Percentiles rank a stretch among this genome's conserved stretches.
Conservation (phyloP, 2,888 invertebrate species). For the Kryphioiulus occultus region DNA sequence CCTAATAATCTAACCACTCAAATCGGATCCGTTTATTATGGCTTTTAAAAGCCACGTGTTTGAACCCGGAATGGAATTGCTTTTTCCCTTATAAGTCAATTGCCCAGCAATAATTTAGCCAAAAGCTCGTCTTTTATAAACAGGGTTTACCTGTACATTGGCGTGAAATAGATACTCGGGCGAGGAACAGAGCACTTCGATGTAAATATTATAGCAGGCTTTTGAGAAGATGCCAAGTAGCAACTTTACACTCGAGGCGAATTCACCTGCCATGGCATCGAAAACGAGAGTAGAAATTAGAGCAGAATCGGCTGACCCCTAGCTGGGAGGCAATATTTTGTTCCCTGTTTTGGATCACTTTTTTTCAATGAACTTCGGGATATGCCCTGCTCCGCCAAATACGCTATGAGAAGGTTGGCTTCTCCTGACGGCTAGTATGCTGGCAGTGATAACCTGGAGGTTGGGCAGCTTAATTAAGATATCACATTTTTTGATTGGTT, state of each 20-base stretch:
- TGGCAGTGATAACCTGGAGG: too few species aligned
- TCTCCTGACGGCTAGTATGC: too few species aligned
- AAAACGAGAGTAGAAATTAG: neutral
- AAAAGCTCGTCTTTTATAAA: neutral
- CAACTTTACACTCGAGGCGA: neutral
- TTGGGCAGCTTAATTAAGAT: too few species aligned
- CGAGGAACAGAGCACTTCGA: neutral
- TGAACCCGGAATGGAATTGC: constrained; percentile 1
- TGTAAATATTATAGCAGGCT: constrained; percentile 3
- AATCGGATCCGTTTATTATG: constrained; percentile 28
- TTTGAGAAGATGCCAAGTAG: neutral
- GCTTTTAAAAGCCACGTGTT: neutral
- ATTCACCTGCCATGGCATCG: neutral
- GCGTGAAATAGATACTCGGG: neutral
- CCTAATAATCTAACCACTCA: constrained; percentile 44
- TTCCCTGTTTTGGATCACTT: too few species aligned
- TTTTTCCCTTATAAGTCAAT: constrained; percentile 24
- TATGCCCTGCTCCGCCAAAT: too few species aligned
- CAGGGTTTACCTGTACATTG: neutral
- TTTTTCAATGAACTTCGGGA: too few species aligned
- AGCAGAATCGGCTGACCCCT: neutral
- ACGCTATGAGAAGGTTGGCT: too few species aligned
- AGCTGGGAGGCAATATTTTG: too few species aligned
- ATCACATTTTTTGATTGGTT: too few species aligned
- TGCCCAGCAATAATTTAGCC: constrained; percentile 9